These are phyloP conservation scores for Propithecus coquereli DNA, from an alignment of 2,113 vertebrate species.

Conservation along the genomic window DNA sequence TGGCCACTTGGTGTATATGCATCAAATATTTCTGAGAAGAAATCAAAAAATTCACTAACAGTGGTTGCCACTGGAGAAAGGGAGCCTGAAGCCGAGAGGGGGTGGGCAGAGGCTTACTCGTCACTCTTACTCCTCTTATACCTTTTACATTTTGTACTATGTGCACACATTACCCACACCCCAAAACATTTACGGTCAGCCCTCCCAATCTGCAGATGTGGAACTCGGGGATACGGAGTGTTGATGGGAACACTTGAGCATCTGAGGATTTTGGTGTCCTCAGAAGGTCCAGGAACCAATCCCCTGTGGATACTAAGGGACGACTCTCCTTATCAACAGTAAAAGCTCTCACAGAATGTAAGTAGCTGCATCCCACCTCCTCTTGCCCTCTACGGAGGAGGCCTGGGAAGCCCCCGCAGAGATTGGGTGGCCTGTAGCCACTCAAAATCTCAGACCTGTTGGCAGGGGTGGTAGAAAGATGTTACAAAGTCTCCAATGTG, in stretches of 20 bases:
- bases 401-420: background rate
- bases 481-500: background rate
- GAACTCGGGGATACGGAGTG: background rate
- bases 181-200: background rate
- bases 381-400: background rate
- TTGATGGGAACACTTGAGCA: background rate
- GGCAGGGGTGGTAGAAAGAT: background rate
- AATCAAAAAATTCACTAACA: too few species aligned
- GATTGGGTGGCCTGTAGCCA: background rate
- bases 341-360: background rate
- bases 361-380: background rate
- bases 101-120: background rate
- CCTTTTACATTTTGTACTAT: background rate
- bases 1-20: background rate
- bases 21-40: background rate
- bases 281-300: background rate
- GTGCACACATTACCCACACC: background rate
- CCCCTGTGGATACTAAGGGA: background rate
- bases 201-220: background rate
- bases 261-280: background rate
- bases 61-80: background rate
- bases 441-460: background rate
- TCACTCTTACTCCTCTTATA: background rate
- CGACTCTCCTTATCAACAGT: background rate
- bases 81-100: background rate